Conservation (phyloP, 2,888 invertebrate species). For the Caenorhabditis afra region DNA sequence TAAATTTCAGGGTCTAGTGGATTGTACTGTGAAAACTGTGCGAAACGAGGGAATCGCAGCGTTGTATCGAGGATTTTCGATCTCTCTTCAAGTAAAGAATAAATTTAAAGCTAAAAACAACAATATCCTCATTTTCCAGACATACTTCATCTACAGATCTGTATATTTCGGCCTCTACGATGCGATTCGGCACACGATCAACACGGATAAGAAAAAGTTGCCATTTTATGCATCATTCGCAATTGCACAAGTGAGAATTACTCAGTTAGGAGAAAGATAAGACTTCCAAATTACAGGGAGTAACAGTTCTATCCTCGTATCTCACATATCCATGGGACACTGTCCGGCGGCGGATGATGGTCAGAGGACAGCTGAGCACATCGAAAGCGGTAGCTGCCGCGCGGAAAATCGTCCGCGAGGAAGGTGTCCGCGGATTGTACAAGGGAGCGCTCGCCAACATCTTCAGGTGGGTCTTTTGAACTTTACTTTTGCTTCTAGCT, state of each 20-base stretch:
- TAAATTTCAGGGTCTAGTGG: constrained; percentile 63
- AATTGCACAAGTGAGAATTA: constrained; percentile 82
- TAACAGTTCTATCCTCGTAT: constrained; percentile 67
- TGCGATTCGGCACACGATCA: constrained; percentile 88
- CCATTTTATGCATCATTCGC: constrained; percentile 93
- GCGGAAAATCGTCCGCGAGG: constrained; percentile 61
- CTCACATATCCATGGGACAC: constrained; percentile 95
- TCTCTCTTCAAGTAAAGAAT: constrained; percentile 88
- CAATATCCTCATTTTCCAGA: constrained; percentile 44
- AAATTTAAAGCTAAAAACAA: not conserved
- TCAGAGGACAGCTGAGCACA: constrained; percentile 86
- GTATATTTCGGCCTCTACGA: constrained; percentile 96
- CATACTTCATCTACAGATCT: constrained; percentile 89
- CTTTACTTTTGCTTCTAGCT: too few species aligned
- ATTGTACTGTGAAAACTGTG: constrained; percentile 84
- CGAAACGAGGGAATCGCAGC: constrained; percentile 88
- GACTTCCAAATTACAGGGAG: constrained; percentile 51
- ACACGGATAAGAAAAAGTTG: constrained; percentile 87
- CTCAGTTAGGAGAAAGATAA: not conserved
- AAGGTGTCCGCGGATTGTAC: constrained; percentile 67
- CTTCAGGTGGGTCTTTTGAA: constrained; percentile 59
- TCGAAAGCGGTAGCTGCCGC: constrained; percentile 63
- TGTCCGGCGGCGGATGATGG: constrained; percentile 96
- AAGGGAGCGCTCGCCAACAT: constrained; percentile 70
- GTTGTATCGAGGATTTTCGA: constrained; percentile 93